Conservation (phyloP, 1,140 invertebrate genomes). For the Drosophila setifemur region DNA sequence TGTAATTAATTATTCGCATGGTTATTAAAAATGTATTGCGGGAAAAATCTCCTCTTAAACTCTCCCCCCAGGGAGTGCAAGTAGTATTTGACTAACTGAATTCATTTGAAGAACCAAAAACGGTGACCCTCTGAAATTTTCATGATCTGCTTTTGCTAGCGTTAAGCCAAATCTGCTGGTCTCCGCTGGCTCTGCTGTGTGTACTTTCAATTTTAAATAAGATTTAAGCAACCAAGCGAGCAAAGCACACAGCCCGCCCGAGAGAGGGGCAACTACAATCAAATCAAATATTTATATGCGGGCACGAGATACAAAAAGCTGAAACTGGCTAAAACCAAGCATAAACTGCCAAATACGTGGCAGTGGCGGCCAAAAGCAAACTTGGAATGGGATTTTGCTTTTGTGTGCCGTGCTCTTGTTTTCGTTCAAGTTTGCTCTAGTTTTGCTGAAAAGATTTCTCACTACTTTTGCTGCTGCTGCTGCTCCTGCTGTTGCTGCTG, state of each 20-base stretch:
- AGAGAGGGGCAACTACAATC: too few relatives aligned
- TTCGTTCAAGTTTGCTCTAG: constrained; percentile 20
- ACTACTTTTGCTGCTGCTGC: not conserved
- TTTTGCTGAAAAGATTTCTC: not conserved
- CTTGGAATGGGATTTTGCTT: constrained; percentile 25
- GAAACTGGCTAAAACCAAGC: constrained; percentile 33
- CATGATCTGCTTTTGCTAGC: not conserved
- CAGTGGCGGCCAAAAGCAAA: constrained; percentile 15
- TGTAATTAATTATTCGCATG: too few relatives aligned
- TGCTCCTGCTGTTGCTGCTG: not conserved
- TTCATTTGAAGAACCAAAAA: not conserved
- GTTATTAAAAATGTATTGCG: not conserved
- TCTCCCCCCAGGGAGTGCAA: too few relatives aligned
- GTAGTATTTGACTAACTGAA: not conserved
- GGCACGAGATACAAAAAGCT: constrained; percentile 43
- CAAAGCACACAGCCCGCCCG: not conserved
- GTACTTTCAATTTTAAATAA: constrained; percentile 41
- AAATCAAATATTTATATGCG: constrained; percentile 79
- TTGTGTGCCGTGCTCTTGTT: constrained; percentile 7
- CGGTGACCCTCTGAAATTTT: not conserved
- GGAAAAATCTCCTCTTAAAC: not conserved
- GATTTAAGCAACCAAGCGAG: constrained; percentile 21
- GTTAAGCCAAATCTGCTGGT: constrained; percentile 4
- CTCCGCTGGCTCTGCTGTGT: constrained; percentile 22
- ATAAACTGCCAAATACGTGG: constrained; percentile 27